phyloP scores from a whole-genome alignment of 1,140 invertebrate species.

The Lepidurus arcticus region DNA sequence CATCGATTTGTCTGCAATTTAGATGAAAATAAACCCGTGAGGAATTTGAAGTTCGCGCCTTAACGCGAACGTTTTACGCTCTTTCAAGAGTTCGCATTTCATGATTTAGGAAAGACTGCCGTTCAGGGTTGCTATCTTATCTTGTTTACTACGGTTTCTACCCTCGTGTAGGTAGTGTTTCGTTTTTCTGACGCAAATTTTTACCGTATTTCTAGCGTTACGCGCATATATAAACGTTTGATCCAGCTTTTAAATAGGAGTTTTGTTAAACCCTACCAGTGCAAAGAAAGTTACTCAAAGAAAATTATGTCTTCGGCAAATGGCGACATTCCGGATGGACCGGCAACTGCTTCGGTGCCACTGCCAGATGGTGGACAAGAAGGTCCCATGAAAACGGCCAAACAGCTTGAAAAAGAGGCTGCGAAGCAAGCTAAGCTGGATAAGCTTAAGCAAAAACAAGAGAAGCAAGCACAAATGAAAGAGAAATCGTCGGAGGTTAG shows the following conservation, averaged over 20 bases:
- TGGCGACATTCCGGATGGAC: not conserved
- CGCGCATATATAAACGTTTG: not conserved
- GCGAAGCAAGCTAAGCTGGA: slow-evolving; percentile 82
- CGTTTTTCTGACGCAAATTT: not conserved
- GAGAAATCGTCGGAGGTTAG: slow-evolving; percentile 36
- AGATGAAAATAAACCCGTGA: too few species aligned
- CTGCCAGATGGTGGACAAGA: not conserved
- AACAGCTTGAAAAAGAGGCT: slow-evolving; percentile 83
- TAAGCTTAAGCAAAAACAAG: slow-evolving; percentile 85
- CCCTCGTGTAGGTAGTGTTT: not conserved
- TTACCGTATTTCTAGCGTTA: not conserved
- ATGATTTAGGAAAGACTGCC: not conserved
- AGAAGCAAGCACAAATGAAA: slow-evolving; percentile 59
- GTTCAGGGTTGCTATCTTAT: not conserved
- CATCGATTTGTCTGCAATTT: too few species aligned
- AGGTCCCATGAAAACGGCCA: slow-evolving; percentile 64
- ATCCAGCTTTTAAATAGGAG: too few species aligned
- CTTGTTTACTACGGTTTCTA: not conserved
- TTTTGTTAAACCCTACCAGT: too few species aligned
- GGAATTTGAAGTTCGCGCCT: too few species aligned
- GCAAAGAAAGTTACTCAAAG: too few species aligned
- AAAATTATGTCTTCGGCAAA: not conserved
- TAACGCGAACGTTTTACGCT: too few species aligned
- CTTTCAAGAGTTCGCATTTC: not conserved
- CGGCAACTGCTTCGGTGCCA: not conserved